Evolutionary conservation across 1,140 invertebrate genomes (phyloP).

Genomic region (Drosophila cardini): DNA sequence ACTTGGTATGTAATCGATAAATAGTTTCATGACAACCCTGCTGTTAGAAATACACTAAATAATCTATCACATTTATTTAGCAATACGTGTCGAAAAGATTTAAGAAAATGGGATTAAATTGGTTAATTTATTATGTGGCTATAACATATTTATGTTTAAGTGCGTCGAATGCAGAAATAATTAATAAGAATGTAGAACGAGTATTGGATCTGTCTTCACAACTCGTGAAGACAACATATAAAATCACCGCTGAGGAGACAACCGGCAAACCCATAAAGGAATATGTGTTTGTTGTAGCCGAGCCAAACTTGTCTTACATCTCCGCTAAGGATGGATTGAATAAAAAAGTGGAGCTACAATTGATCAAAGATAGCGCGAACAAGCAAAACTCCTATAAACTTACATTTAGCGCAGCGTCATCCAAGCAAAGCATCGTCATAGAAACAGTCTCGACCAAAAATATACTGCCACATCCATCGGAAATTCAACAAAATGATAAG

Average conservation of each 20-base stretch:
- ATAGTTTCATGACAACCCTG: constrained; percentile 1
- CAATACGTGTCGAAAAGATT: constrained; percentile 38
- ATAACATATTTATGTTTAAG: constrained; percentile 17
- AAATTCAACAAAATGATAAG: constrained; percentile 96
- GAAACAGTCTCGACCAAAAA: constrained; percentile 92
- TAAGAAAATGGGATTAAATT: constrained; percentile 29
- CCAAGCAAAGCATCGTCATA: constrained; percentile 87
- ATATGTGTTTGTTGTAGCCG: constrained; percentile 89
- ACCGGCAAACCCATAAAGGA: constrained; percentile 89
- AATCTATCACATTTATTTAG: constrained; percentile 9
- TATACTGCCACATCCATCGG: constrained; percentile 92
- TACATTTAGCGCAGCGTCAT: constrained; percentile 66
- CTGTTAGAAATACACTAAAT: neutral
- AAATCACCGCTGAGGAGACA: constrained; percentile 93
- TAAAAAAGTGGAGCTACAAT: constrained; percentile 87
- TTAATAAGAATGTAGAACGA: constrained; percentile 93
- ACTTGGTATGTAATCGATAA: neutral
- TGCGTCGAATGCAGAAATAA: constrained; percentile 85
- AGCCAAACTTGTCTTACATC: constrained; percentile 90
- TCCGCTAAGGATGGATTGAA: constrained; percentile 88
- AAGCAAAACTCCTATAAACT: constrained; percentile 77
- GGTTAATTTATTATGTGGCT: constrained; percentile 12
- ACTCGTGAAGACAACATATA: constrained; percentile 92
- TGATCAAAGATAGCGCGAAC: constrained; percentile 85
- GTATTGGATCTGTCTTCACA: constrained; percentile 94